Evolutionary conservation across 2,888 invertebrate species (phyloP).

Genomic region (Lasioglossum lativentre): DNA sequence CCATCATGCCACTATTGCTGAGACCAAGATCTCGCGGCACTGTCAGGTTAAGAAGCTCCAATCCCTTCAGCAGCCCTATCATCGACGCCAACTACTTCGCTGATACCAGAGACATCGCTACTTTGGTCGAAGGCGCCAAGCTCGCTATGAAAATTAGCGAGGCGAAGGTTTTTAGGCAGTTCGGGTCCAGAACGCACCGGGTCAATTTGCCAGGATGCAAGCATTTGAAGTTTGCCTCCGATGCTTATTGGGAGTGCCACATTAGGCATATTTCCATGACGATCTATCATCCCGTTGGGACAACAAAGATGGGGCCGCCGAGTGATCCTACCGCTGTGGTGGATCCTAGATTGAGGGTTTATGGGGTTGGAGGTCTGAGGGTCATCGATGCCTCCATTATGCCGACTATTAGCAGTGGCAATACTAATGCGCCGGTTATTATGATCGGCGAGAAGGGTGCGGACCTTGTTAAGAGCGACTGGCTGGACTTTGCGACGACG

Average conservation of each 20-base stretch:
- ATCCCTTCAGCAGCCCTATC: constrained; percentile 94
- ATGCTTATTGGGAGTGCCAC: constrained; percentile 95
- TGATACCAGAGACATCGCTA: constrained; percentile 91
- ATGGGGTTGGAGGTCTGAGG: constrained; percentile 91
- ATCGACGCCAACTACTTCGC: constrained; percentile 97
- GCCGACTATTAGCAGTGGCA: constrained; percentile 95
- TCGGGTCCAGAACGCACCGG: constrained; percentile 91
- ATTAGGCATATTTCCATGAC: constrained; percentile 95
- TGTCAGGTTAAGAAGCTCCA: constrained; percentile 90
- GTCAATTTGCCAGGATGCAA: constrained; percentile 93
- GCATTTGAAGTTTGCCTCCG: constrained; percentile 90
- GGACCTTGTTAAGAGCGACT: constrained; percentile 94
- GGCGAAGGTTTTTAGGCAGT: constrained; percentile 92
- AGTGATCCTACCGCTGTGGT: constrained; percentile 93
- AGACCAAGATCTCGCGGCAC: constrained; percentile 93
- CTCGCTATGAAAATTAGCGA: constrained; percentile 90
- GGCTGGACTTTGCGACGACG: constrained; percentile 85
- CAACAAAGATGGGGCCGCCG: constrained; percentile 94
- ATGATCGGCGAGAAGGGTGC: constrained; percentile 96
- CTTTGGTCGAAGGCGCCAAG: constrained; percentile 93
- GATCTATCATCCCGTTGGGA: constrained; percentile 95
- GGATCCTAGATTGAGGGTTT: constrained; percentile 91
- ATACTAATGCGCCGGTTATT: constrained; percentile 96
- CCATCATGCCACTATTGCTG: constrained; percentile 93
- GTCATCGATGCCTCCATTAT: constrained; percentile 95